Evolutionary conservation across 1,140 invertebrate species (phyloP), one percentile per base, ranked within the genome.

Genomic region (Lycorma delicatula): DNA sequence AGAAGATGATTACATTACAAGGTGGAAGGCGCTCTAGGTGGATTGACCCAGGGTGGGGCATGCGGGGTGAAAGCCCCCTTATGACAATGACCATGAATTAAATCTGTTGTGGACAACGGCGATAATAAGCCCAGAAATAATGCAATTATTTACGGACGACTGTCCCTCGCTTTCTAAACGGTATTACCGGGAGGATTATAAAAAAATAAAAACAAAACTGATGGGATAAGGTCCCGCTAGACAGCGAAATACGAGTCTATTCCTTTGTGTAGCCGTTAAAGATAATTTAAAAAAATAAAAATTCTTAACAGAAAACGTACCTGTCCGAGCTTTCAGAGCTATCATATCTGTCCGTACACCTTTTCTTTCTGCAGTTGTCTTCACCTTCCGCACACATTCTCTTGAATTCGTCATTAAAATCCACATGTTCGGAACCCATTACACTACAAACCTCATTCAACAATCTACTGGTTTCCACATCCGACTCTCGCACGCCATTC

Each of bases 291-390:
- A 25, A 5, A 50, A 51, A 28, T 11, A 29, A 4, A 27, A 25
- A 18, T 28, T 51, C 28, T 51, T 51, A 1, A 51, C 49, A 22
- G 36, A 56, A 29, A 50, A 49, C 36, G 2, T 72, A 90, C 87
- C 87, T 91, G 84, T 91, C 87, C 75, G 87, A 89, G 71, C 87
- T 89, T 75, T 90, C 87, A 66, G 87, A 89, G 72, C 87, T 89
- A 78, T 91, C 87, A 78, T 88, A 89, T 78, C 87, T 79, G 80
- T 90, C 87, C 67, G 85, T 77, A 74, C 87, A 89, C 73, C 87
- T 79, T 74, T 87, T 89, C 77, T 88, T 89, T 70, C 84, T 81
- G 69, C 80, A 84, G 60, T 61, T 65, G 31, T 65, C 61, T 26
- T 60, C 61, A 48, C 62, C 57, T 50, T 60, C 54, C 20, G 54